These are phyloP conservation scores for Rhinichthys klamathensis DNA, from an alignment of 2,113 vertebrate species.

Conservation along the genomic window DNA sequence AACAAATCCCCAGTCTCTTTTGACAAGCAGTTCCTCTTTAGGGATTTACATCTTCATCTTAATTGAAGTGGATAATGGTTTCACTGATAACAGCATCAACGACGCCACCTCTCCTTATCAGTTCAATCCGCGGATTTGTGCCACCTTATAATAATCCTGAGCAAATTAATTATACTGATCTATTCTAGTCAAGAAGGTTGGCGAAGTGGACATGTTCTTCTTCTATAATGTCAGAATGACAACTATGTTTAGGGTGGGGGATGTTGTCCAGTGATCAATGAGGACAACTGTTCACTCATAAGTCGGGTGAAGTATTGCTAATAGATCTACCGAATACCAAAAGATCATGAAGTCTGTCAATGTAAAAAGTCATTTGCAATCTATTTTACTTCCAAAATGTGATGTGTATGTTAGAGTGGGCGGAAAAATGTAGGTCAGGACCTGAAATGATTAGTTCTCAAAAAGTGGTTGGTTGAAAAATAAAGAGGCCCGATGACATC, in stretches of 20 bases:
- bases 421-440: not conserved
- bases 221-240: slow-evolving; percentile 70
- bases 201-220: slow-evolving; percentile 63
- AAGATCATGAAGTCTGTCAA: not conserved
- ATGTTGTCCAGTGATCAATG: slow-evolving; percentile 61
- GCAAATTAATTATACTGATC: slow-evolving; percentile 68
- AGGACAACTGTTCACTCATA: slow-evolving; percentile 54
- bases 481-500: not conserved
- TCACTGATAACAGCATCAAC: slow-evolving; percentile 51
- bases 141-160: slow-evolving; percentile 51
- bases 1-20: slow-evolving; percentile 43
- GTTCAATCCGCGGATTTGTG: slow-evolving; percentile 54
- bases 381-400: not conserved
- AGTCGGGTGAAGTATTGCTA: not conserved
- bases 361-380: not conserved
- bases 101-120: slow-evolving; percentile 53
- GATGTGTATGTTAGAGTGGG: not conserved
- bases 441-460: not conserved
- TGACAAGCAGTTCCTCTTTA: slow-evolving; percentile 47
- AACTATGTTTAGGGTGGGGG: slow-evolving; percentile 65
- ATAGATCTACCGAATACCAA: not conserved
- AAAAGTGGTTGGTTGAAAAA: not conserved
- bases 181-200: slow-evolving; percentile 67
- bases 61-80: slow-evolving; percentile 59
- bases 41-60: slow-evolving; percentile 61